Evolutionary conservation across 2,113 vertebrate species (phyloP).

Genomic region (Tachuris rubrigastra): DNA sequence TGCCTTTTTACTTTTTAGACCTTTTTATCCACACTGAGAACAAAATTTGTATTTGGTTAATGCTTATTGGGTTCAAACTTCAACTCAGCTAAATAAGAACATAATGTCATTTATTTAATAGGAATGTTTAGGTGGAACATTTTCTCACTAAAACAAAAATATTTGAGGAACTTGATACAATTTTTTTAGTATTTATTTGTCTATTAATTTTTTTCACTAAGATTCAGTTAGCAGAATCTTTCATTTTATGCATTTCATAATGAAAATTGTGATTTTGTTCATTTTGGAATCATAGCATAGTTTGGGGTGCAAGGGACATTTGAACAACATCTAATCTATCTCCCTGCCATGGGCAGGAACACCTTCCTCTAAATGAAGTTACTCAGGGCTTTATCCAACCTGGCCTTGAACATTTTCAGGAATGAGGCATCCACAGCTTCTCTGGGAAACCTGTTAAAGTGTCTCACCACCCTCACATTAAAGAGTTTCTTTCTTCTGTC

Average conservation of each 20-base stretch:
- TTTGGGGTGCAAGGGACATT: neutral
- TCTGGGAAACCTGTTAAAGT: neutral
- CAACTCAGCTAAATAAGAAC: neutral
- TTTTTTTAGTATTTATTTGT: neutral
- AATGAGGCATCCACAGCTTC: neutral
- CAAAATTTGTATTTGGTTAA: neutral
- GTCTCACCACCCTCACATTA: neutral
- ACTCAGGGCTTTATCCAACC: neutral
- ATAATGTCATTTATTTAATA: neutral
- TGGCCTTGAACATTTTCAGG: neutral
- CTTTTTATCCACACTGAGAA: neutral
- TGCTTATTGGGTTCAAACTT: neutral
- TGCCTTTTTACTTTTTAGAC: neutral
- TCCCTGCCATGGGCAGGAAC: neutral
- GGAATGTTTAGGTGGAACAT: neutral
- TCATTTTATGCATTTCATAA: neutral
- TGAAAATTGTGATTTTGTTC: neutral
- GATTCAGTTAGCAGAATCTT: neutral
- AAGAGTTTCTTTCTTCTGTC: neutral
- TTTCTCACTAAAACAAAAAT: neutral
- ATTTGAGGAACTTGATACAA: neutral
- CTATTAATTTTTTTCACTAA: neutral
- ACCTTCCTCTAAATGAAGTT: neutral
- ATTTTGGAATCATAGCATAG: neutral
- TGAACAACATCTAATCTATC: neutral